These are phyloP conservation scores for Trissolcus japonicus DNA, from an alignment of 2,888 invertebrate species.

Conservation along the genomic window DNA sequence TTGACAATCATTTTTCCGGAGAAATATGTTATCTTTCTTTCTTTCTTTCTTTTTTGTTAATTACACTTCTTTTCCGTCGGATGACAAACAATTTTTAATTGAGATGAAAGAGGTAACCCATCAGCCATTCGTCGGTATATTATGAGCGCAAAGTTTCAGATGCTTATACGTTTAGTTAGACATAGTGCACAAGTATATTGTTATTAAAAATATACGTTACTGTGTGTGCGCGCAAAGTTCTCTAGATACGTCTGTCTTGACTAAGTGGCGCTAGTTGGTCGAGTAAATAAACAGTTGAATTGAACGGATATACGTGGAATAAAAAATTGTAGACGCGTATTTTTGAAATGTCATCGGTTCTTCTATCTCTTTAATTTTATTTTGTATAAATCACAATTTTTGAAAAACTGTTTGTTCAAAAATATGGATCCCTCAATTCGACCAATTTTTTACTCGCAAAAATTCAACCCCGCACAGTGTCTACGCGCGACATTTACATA, in stretches of 20 bases:
- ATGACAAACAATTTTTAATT: too few species aligned
- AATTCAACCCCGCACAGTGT: background rate
- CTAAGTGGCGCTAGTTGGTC: constrained; percentile 3
- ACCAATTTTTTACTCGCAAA: background rate
- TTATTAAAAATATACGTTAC: constrained; percentile 73
- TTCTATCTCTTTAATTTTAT: background rate
- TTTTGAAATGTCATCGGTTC: too few species aligned
- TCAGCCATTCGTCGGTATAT: too few species aligned
- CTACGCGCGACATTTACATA: constrained; percentile 3
- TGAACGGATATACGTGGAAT: too few species aligned
- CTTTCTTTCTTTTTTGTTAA: too few species aligned
- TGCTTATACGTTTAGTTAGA: constrained; percentile 33
- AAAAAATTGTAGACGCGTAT: too few species aligned
- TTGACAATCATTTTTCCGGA: too few species aligned
- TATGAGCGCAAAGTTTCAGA: constrained; percentile 47
- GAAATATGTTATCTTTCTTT: too few species aligned
- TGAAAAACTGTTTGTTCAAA: background rate
- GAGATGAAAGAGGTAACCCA: background rate
- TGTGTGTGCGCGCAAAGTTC: constrained; percentile 62
- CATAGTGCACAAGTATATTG: constrained; percentile 64
- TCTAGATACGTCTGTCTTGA: constrained; percentile 35
- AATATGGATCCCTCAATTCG: background rate
- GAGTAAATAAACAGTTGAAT: background rate
- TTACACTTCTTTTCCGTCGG: too few species aligned
- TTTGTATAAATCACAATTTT: background rate